These are phyloP conservation scores for Tricholauxania praeusta DNA, from an alignment of 2,888 invertebrate genomes.

Conservation along the genomic window DNA sequence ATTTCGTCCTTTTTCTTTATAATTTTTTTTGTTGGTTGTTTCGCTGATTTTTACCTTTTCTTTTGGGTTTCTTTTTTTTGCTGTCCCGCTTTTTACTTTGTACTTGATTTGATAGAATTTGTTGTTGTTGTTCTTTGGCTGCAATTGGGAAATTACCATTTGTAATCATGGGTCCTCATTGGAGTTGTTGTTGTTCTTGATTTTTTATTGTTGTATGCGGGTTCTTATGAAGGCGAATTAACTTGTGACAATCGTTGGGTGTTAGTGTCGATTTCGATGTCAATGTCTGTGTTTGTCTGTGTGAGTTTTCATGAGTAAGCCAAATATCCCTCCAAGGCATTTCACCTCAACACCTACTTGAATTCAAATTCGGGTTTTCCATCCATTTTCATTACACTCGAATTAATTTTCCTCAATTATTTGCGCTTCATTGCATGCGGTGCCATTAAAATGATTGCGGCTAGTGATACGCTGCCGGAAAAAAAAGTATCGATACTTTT, in stretches of 20 bases:
- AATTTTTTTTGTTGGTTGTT: neutral
- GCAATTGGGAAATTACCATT: constrained; percentile 25
- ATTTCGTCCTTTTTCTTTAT: neutral
- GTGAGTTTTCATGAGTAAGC: neutral
- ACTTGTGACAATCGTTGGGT: constrained; percentile 4
- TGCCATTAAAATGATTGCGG: constrained; percentile 21
- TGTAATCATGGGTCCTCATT: constrained; percentile 10
- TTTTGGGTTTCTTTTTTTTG: neutral
- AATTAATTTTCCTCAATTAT: constrained; percentile 17
- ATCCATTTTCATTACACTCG: constrained; percentile 21
- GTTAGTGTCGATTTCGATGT: too few species aligned
- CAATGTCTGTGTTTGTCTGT: neutral
- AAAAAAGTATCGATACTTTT: too few species aligned
- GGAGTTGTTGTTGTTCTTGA: too few species aligned
- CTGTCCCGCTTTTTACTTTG: neutral
- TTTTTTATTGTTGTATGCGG: neutral
- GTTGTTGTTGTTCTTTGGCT: constrained; percentile 3
- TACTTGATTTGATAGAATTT: neutral
- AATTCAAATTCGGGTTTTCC: neutral
- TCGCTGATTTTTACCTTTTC: neutral
- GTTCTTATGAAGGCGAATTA: constrained; percentile 2
- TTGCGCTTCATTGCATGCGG: constrained; percentile 26
- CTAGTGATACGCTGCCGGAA: neutral
- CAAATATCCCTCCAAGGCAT: constrained; percentile 8
- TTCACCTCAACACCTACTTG: constrained; percentile 17